Base-by-base conservation (phyloP, 2,888 invertebrate species). In the Zhuqinia jingwanae region DNA sequence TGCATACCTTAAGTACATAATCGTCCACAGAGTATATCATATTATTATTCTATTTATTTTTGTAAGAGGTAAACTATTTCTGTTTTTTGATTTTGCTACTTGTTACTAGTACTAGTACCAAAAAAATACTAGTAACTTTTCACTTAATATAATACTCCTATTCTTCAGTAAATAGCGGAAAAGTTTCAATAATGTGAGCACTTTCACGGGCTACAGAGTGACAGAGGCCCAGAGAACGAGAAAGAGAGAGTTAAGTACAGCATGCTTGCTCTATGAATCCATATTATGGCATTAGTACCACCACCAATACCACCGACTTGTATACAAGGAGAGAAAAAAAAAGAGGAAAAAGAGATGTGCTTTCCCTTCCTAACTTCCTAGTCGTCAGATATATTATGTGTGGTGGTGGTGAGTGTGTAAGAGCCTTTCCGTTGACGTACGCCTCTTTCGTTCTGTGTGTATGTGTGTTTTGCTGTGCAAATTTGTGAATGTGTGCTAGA, bases 401-500 rank as follows among this genome's bases (percentile, higher is more conserved):
- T 47, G 70, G 45, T 36, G 65, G 70, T 70, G n/a, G 65, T 70
- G 45, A 25, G 25, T 25, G 25, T 45, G 47, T 47, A 25, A 68
- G 36, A 47, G 8, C 70, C 45, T 36, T 50, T 11, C 58, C 3
- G 20, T 22, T 58, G 25, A 2, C 13, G 53, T 56, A 56, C 17
- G 65, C 20, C 11, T 45, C 15, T 17, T 11, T 27, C 2, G 25
- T 36, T 13, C 17, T 13, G 25, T 17, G 30, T 50, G 17, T 27
- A 30, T 75, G 30, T 75, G 6, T 27, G n/a, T 13, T 53, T 3
- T 75, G 53, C 20, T 8, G 56, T 53, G 56, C 8, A 50, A 75
- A 53, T 15, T 58, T 56, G 75, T 56, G 56, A 75, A 75, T 75
- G 75, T 75, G 82, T 73, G 78, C 50, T 78, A 88, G 85, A 81